Percentiles rank a stretch among this genome's conserved stretches.
Conservation (phyloP, 2,797 vertebrate genomes). For the Delichon dasypus region DNA sequence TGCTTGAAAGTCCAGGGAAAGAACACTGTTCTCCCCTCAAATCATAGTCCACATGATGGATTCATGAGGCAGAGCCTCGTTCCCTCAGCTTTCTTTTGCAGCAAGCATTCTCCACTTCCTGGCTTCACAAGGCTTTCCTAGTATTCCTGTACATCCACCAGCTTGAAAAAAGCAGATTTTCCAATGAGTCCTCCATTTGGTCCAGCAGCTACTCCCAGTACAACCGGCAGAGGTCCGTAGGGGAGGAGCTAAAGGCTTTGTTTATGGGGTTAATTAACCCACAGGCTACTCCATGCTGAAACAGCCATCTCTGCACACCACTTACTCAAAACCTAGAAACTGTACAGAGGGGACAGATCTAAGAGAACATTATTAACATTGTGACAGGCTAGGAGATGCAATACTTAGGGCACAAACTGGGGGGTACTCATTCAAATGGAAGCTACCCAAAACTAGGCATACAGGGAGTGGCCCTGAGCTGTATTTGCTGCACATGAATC, state of each 20-base stretch:
- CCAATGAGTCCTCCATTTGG: neutral
- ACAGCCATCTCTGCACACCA: neutral
- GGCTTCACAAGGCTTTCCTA: neutral
- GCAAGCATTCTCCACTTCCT: neutral
- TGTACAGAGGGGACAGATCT: neutral
- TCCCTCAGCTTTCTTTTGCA: neutral
- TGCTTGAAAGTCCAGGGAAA: neutral
- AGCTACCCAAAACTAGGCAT: neutral
- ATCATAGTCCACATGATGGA: neutral
- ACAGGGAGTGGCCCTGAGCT: constrained; percentile 32
- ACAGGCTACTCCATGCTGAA: neutral
- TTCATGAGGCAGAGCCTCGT: neutral
- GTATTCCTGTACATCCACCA: neutral
- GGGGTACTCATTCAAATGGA: neutral
- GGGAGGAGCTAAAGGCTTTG: neutral
- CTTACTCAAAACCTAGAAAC: neutral
- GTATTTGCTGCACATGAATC: constrained; percentile 15
- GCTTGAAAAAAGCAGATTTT: neutral
- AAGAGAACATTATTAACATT: neutral
- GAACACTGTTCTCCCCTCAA: neutral
- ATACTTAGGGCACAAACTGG: neutral
- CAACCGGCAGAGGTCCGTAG: neutral
- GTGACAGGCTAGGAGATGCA: neutral
- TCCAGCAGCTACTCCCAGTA: neutral
- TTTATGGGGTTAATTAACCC: neutral